These are phyloP conservation scores for Lamellibrachia luymesi DNA, from an alignment of 1,140 invertebrate genomes.

Conservation along the genomic window DNA sequence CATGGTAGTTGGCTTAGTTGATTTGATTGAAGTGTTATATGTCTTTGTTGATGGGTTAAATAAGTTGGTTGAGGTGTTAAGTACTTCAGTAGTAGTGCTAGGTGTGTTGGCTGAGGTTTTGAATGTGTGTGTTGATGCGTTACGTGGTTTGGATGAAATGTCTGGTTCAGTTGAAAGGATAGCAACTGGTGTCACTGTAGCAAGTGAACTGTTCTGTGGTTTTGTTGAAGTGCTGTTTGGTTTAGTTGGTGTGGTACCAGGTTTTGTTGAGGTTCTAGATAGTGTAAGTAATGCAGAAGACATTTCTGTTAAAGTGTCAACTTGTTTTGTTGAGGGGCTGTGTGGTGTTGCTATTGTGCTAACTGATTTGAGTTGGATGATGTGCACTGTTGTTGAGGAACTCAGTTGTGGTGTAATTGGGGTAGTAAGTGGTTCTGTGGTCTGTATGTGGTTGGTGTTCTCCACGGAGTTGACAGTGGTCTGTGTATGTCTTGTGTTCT, in stretches of 20 bases:
- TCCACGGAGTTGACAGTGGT: neutral
- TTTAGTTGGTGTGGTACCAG: neutral
- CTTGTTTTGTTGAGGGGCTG: too few species aligned
- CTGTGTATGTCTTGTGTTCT: neutral
- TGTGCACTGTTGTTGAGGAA: neutral
- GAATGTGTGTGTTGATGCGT: too few species aligned
- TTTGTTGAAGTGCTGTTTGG: neutral
- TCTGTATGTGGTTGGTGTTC: neutral
- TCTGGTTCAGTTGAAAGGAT: too few species aligned
- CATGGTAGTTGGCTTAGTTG: too few species aligned
- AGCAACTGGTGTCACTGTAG: neutral
- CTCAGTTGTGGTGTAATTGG: neutral
- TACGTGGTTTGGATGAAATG: too few species aligned
- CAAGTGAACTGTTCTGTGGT: neutral
- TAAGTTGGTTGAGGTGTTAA: too few species aligned
- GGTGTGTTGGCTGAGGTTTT: too few species aligned
- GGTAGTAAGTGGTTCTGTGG: neutral
- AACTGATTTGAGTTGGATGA: neutral
- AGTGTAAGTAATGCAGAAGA: neutral
- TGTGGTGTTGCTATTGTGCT: neutral
- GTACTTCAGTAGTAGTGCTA: too few species aligned
- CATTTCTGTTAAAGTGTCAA: neutral
- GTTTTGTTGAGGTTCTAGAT: neutral
- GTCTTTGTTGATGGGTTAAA: too few species aligned
- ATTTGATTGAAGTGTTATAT: too few species aligned